These are phyloP conservation scores for Rhombomys opimus DNA, from an alignment of 2,113 vertebrate genomes.

Conservation along the genomic window DNA sequence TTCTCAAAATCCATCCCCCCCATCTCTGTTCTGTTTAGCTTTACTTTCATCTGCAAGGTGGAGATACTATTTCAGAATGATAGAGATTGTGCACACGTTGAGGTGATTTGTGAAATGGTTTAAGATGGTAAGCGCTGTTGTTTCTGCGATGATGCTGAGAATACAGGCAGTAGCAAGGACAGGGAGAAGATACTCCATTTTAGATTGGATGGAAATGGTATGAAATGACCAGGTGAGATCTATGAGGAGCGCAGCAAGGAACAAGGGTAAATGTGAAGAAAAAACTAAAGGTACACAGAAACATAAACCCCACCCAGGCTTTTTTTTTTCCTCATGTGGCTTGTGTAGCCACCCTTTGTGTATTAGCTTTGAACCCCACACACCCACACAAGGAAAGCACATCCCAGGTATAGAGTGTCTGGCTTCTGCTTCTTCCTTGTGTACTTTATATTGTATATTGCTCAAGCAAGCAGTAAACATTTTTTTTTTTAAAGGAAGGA, in stretches of 20 bases:
- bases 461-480: slow-evolving; percentile 33
- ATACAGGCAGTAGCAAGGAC: not conserved
- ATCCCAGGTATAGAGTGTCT: not conserved
- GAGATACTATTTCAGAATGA: not conserved
- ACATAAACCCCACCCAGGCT: not conserved
- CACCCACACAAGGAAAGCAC: not conserved
- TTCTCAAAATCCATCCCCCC: not conserved
- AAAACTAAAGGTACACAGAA: not conserved
- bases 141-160: not conserved
- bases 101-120: not conserved
- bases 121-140: not conserved
- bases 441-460: not conserved
- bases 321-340: not conserved
- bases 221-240: not conserved
- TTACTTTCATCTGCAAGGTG: not conserved
- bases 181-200: not conserved
- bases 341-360: not conserved
- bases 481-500: not conserved
- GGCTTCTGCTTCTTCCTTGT: not conserved
- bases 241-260: not conserved
- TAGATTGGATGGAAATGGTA: not conserved
- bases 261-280: not conserved
- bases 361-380: not conserved
- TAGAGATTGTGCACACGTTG: not conserved
- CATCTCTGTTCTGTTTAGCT: not conserved